These are phyloP conservation scores for Hymenopus coronatus DNA, from an alignment of 2,888 invertebrate species.

Conservation along the genomic window DNA sequence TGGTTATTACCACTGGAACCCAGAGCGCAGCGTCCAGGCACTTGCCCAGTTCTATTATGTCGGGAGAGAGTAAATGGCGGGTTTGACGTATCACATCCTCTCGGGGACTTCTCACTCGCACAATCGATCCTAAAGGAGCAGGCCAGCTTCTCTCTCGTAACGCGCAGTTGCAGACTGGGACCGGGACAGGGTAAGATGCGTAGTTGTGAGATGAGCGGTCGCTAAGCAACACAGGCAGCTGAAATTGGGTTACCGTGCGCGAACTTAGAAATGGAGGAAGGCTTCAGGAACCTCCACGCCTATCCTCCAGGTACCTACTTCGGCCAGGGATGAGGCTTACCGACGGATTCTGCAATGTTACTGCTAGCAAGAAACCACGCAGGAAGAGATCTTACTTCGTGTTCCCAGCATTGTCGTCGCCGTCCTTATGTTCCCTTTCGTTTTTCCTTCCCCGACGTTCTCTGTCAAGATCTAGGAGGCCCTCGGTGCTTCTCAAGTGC, in stretches of 20 bases:
- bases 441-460: neutral
- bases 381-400: neutral
- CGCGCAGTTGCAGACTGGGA: slow-evolving; percentile 10
- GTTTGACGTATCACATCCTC: neutral
- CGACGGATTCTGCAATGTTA: neutral
- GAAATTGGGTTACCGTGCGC: neutral
- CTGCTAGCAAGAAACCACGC: neutral
- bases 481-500: neutral
- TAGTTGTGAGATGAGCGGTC: slow-evolving; percentile 6
- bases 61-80: neutral
- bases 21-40: neutral
- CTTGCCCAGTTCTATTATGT: neutral
- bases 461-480: neutral
- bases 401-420: neutral
- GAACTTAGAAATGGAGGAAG: neutral
- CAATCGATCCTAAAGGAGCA: neutral
- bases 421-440: neutral
- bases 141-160: neutral
- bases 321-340: slow-evolving; percentile 3
- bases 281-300: neutral
- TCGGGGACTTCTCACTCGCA: neutral
- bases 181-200: slow-evolving; percentile 2
- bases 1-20: too few relatives aligned
- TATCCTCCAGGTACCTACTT: neutral
- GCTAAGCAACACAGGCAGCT: slow-evolving; percentile 4